Conservation (phyloP, 2,888 invertebrate species). For the Tetranychus truncatus region DNA sequence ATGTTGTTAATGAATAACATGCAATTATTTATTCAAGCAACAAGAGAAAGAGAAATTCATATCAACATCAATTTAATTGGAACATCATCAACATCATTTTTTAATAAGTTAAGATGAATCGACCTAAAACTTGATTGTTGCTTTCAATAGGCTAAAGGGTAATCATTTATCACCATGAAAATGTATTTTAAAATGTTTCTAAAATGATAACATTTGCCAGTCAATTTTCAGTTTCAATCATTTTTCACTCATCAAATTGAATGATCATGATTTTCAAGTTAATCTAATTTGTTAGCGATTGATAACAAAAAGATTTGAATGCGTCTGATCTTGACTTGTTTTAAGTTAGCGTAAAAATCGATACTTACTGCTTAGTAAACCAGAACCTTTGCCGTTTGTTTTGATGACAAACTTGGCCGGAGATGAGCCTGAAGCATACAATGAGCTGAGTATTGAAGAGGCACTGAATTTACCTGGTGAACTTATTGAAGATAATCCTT, state of each 20-base stretch:
- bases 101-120: not conserved
- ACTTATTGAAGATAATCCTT: not conserved
- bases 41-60: not conserved
- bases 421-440: not conserved
- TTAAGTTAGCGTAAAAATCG: not conserved
- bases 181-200: not conserved
- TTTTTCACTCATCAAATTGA: no score
- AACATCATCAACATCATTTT: not conserved
- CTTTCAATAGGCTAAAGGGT: not conserved
- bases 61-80: not conserved
- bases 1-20: not conserved
- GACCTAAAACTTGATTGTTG: not conserved
- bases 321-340: not conserved
- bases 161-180: not conserved
- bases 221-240: not conserved
- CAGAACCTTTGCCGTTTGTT: conserved; percentile 6
- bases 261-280: no score
- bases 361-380: not conserved
- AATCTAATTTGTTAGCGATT: no score
- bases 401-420: conserved; percentile 2
- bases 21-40: not conserved
- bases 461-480: not conserved
- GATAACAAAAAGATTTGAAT: no score
- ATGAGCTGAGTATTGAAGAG: not conserved
- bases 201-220: not conserved